Conservation (phyloP, 2,113 vertebrate genomes). For the Nycticorax nycticorax region DNA sequence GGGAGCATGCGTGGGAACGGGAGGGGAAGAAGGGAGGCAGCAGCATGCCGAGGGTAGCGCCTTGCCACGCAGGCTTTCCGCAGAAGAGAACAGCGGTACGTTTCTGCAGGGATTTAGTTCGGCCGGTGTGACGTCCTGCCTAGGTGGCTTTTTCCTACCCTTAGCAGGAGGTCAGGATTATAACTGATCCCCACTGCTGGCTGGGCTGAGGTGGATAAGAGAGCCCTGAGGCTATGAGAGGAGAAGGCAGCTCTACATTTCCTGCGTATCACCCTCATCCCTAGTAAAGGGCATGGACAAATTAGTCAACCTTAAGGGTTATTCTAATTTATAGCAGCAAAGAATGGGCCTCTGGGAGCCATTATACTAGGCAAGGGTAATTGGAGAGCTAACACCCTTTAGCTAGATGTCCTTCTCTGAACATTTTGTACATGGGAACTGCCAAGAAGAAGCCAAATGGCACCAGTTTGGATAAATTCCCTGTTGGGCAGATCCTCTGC, state of each 20-base stretch:
- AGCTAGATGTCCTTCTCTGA: constrained; percentile 10
- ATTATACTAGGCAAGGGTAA: constrained; percentile 43
- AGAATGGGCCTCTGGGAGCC: constrained; percentile 27
- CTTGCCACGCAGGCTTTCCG: background rate
- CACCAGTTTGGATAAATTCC: background rate
- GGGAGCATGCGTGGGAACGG: background rate
- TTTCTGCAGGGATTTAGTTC: background rate
- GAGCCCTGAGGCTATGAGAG: background rate
- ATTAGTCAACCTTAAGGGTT: constrained; percentile 57
- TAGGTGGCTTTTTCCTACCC: background rate
- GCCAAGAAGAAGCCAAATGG: background rate
- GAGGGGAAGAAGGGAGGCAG: background rate
- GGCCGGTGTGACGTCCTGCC: background rate
- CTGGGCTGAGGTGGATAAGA: background rate
- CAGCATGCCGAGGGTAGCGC: accelerated
- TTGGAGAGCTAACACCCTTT: constrained; percentile 50
- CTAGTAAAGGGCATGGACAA: constrained; percentile 37
- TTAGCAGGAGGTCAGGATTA: background rate
- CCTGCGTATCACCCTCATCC: background rate
- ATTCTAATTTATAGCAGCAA: constrained; percentile 43
- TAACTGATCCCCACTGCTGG: background rate
- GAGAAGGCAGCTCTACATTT: background rate
- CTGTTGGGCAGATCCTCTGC: background rate
- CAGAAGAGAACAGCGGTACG: background rate
- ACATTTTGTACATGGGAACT: background rate